Evolutionary conservation across 1,140 invertebrate genomes (phyloP).

Genomic region (Leptopilina boulardi): DNA sequence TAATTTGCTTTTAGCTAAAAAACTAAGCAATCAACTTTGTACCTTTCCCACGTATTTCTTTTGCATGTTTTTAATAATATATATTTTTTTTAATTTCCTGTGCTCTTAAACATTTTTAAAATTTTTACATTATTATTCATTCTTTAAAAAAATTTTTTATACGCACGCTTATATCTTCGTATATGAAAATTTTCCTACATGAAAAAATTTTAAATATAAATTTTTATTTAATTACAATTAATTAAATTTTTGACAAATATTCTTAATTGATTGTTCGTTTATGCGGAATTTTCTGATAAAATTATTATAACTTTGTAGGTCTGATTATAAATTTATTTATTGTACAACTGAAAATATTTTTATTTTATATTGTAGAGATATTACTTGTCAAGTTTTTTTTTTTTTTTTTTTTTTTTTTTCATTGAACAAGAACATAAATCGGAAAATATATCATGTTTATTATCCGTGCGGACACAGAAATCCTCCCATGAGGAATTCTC

Average conservation of each 20-base stretch:
- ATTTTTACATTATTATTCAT: neutral
- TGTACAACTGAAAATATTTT: no score
- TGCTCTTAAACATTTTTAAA: neutral
- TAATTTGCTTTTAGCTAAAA: neutral
- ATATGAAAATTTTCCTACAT: neutral
- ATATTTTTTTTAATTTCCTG: neutral
- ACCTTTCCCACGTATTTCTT: slow-evolving; percentile 1
- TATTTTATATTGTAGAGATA: no score
- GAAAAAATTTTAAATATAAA: no score
- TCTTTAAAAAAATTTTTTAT: neutral
- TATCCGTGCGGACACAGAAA: neutral
- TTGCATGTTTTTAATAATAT: neutral
- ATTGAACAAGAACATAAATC: neutral
- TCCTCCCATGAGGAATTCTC: slow-evolving; percentile 21
- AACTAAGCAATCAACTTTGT: neutral
- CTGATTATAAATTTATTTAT: no score
- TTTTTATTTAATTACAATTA: no score
- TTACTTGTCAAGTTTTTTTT: slow-evolving; percentile 32
- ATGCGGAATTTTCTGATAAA: no score
- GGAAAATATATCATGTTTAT: slow-evolving; percentile 43
- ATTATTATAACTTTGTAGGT: no score
- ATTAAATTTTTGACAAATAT: no score
- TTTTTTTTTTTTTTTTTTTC: no score
- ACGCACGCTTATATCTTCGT: neutral
- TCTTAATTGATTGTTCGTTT: no score